Conservation (phyloP, 1,140 invertebrate genomes). For the Caenorhabditis remanei region DNA sequence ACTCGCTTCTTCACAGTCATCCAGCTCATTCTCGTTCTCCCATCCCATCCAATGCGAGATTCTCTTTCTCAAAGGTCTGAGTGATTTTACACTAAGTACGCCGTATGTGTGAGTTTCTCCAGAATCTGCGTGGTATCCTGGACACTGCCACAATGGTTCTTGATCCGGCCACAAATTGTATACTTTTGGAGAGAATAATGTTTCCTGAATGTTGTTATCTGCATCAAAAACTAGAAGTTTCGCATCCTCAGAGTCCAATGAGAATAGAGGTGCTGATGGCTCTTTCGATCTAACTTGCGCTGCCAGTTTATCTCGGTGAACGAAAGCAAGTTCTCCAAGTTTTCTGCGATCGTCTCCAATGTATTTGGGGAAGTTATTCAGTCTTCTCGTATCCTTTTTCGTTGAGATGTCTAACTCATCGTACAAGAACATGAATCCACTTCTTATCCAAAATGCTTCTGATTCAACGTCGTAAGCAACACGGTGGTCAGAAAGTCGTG, state of each 20-base stretch:
- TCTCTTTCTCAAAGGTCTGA: conserved; percentile 45
- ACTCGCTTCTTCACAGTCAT: conserved; percentile 8
- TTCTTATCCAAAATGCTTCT: conserved; percentile 75
- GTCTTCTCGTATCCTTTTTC: conserved; percentile 54
- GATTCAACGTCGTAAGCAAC: conserved; percentile 60
- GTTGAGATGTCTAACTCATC: conserved; percentile 55
- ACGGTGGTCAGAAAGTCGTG: conserved; percentile 59
- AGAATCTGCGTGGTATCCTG: conserved; percentile 75
- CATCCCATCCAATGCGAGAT: conserved; percentile 38
- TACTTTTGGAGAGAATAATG: conserved; percentile 63
- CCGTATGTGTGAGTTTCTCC: conserved; percentile 27
- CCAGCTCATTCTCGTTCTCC: conserved; percentile 46
- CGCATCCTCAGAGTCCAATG: conserved; percentile 49
- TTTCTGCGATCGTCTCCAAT: conserved; percentile 71
- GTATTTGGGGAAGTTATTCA: conserved; percentile 60
- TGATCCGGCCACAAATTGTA: conserved; percentile 72
- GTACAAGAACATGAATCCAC: conserved; percentile 72
- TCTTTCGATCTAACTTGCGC: conserved; percentile 68
- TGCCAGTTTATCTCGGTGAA: conserved; percentile 71
- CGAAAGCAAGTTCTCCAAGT: conserved; percentile 75
- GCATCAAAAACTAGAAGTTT: conserved; percentile 64
- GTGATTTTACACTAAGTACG: conserved; percentile 48
- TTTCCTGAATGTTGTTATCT: conserved; percentile 15
- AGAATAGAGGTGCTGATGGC: conserved; percentile 1
- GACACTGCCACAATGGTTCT: conserved; percentile 75